Evolutionary conservation across 2,888 invertebrate genomes (phyloP).

Genomic region (Cylindroiulus punctatus): DNA sequence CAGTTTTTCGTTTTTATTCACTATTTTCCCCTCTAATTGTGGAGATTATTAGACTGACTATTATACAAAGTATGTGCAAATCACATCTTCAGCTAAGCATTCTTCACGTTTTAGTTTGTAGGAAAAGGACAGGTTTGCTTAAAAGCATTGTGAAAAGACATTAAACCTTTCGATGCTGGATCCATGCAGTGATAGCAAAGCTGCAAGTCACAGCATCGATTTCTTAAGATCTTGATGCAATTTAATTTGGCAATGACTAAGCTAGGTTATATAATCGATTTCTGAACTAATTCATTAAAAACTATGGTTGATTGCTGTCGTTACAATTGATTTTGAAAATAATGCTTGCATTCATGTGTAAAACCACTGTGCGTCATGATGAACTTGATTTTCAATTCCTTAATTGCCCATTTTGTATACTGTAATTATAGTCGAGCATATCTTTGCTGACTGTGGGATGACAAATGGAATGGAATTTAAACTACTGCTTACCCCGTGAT

Average conservation of each 20-base stretch:
- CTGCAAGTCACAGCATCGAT: not conserved
- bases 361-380: no score
- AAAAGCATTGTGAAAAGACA: not conserved
- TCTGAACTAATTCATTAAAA: not conserved
- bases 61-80: not conserved
- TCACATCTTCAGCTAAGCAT: not conserved
- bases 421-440: no score
- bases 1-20: not conserved
- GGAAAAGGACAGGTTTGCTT: not conserved
- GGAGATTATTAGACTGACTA: no score
- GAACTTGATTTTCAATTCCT: not conserved
- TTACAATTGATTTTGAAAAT: not conserved
- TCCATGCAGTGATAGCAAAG: not conserved
- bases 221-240: not conserved
- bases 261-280: conserved; percentile 10
- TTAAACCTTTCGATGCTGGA: not conserved
- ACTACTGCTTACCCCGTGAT: conserved; percentile 47
- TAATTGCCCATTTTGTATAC: not conserved
- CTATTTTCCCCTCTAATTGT: not conserved
- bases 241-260: no score
- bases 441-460: no score
- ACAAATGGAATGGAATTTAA: not conserved
- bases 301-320: not conserved
- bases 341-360: not conserved
- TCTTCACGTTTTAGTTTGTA: not conserved